Conservation (phyloP, 2,888 invertebrate species). For the Epinotia ramella region DNA sequence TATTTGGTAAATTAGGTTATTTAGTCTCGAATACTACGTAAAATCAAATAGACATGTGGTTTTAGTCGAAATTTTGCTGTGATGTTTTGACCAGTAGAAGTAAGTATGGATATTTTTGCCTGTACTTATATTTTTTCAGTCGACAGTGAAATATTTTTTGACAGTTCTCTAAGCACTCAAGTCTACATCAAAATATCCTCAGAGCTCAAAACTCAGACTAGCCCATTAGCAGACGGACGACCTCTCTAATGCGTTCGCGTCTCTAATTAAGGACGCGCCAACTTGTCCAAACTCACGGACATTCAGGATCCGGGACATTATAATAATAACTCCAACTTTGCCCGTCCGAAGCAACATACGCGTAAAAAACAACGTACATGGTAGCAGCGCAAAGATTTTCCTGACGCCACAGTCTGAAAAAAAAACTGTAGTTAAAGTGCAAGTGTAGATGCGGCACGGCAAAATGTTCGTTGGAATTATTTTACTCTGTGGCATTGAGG, state of each 20-base stretch:
- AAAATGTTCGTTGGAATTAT: neutral
- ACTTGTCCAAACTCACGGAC: slow-evolving; percentile 63
- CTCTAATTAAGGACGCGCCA: slow-evolving; percentile 57
- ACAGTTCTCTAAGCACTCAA: neutral
- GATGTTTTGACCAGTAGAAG: too few species aligned
- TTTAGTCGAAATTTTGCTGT: too few species aligned
- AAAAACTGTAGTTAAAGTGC: neutral
- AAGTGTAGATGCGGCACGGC: slow-evolving; percentile 44
- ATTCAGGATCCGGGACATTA: slow-evolving; percentile 59
- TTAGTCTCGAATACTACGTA: too few species aligned
- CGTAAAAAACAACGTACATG: slow-evolving; percentile 56
- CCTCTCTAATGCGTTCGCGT: slow-evolving; percentile 58
- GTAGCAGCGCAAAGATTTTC: slow-evolving; percentile 45
- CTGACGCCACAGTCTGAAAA: slow-evolving; percentile 50
- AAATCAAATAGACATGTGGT: too few species aligned
- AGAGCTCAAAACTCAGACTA: slow-evolving; percentile 21
- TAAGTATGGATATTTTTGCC: too few species aligned
- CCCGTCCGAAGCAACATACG: slow-evolving; percentile 60
- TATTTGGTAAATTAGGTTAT: too few species aligned
- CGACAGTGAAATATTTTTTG: too few species aligned
- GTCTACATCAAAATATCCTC: slow-evolving; percentile 7
- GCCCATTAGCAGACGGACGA: slow-evolving; percentile 46
- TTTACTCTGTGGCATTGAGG: slow-evolving; percentile 51
- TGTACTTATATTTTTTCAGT: too few species aligned
- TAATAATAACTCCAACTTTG: slow-evolving; percentile 69